Conservation (phyloP, 2,888 invertebrate species). For the Tenthredo distinguenda region DNA sequence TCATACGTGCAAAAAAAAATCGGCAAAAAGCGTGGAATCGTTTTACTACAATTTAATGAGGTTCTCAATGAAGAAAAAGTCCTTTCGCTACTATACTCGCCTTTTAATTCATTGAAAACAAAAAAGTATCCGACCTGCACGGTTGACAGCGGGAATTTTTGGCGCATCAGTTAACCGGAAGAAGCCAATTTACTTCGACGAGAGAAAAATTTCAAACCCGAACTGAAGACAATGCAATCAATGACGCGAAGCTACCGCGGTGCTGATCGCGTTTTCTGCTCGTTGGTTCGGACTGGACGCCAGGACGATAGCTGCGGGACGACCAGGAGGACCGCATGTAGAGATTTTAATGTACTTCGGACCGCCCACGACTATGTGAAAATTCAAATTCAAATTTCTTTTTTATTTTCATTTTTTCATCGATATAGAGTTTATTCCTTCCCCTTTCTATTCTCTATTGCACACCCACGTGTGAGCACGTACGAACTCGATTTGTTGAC, state of each 20-base stretch:
- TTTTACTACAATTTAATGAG: background rate
- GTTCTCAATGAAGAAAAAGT: background rate
- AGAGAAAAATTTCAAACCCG: constrained; percentile 54
- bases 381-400: constrained; percentile 43
- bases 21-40: background rate
- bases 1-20: background rate
- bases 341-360: constrained; percentile 44
- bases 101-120: background rate
- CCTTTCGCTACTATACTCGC: background rate
- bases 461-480: constrained; percentile 13
- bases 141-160: constrained; percentile 15
- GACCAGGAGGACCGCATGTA: constrained; percentile 46
- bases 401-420: constrained; percentile 12
- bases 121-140: background rate
- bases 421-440: background rate
- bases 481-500: constrained; percentile 41
- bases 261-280: constrained; percentile 68
- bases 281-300: constrained; percentile 54
- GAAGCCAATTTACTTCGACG: constrained; percentile 44
- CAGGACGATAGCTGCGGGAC: constrained; percentile 21
- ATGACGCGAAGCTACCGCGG: constrained; percentile 64
- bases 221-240: constrained; percentile 66
- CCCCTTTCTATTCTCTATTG: constrained; percentile 1
- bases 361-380: constrained; percentile 42
- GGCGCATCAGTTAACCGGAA: constrained; percentile 52